Evolutionary conservation across 2,888 invertebrate genomes (phyloP), one percentile per base, ranked within the genome.

Genomic region (Andrena marginata): DNA sequence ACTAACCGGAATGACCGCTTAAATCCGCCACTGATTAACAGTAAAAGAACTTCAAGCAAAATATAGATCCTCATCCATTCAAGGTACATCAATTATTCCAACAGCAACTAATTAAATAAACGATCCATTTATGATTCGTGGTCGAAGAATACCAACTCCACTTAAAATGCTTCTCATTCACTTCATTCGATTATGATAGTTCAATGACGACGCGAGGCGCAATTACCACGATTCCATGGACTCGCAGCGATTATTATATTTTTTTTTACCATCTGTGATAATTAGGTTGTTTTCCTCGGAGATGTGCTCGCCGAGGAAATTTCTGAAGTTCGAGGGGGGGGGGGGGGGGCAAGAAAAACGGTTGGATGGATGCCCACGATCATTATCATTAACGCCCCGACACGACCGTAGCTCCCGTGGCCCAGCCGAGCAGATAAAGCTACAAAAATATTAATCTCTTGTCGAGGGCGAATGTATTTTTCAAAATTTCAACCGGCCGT

Each of bases 361-460:
- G 70, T 65, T 80, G 72, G 73, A 78, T 65, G 67, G 56, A 73
- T 73, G 75, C 74, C 89, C 85, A 86, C 81, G 88, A 90, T 90
- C 90, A 88, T 89, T 90, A 90, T 91, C 90, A 89, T 92, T 89
- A 90, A 91, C 87, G 82, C 85, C 80, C 77, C 87, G 67, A 80
- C 82, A 77, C 64, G 70, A 35, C 29, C 71, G 69, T 10, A 51
- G 80, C 60, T 59, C 76, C 68, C 65, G 69, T 48, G 60, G 75
- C 56, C 68, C 88, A 89, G 69, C 75, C 85, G 87, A 87, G 89
- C 89, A 90, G 89, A 91, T 90, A 90, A 88, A 87, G 84, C 87
- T 88, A 79, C 90, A 87, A 93, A 56, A 93, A 91, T 93, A 93
- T 93, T 92, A 93, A 93, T 93, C 93, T 93, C 91, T 89, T 91